These are phyloP conservation scores for Spea hammondii DNA, from an alignment of 2,797 vertebrate genomes.

Conservation along the genomic window DNA sequence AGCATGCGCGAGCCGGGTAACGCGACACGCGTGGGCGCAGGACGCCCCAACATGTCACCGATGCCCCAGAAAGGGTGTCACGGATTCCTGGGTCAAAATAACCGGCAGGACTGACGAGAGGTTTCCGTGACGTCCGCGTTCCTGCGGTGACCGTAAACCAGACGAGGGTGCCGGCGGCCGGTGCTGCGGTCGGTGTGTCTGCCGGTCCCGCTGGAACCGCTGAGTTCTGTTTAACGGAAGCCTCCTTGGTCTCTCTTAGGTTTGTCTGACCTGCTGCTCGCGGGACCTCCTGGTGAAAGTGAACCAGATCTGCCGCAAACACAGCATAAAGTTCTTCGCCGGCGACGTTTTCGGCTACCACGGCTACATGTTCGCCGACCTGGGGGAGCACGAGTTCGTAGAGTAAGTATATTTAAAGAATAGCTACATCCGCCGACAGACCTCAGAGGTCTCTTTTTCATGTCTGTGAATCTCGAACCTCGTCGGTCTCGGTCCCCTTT, in stretches of 20 bases:
- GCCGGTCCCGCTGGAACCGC: too few relatives aligned
- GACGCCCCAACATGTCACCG: not conserved
- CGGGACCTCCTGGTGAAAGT: constrained; percentile 80
- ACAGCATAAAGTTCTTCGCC: constrained; percentile 84
- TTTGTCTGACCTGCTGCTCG: constrained; percentile 87
- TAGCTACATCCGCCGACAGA: too few relatives aligned
- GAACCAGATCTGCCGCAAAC: constrained; percentile 81
- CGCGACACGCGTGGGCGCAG: not conserved
- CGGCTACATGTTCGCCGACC: constrained; percentile 88
- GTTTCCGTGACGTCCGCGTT: too few relatives aligned
- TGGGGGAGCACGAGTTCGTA: constrained; percentile 87
- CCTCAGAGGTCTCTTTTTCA: too few relatives aligned
- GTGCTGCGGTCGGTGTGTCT: too few relatives aligned
- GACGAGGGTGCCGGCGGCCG: too few relatives aligned
- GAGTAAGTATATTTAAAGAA: constrained; percentile 75
- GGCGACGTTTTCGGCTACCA: constrained; percentile 91
- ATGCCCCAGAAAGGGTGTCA: not conserved
- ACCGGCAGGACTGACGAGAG: too few relatives aligned
- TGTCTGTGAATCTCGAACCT: too few relatives aligned
- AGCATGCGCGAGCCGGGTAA: too few relatives aligned
- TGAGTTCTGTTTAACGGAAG: too few relatives aligned
- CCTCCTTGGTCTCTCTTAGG: constrained; percentile 62
- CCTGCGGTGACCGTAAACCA: too few relatives aligned
- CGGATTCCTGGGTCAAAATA: not conserved
- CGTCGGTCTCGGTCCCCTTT: too few relatives aligned